Evolutionary conservation across 1,140 invertebrate species (phyloP).

Genomic region (Drosophila funebris): DNA sequence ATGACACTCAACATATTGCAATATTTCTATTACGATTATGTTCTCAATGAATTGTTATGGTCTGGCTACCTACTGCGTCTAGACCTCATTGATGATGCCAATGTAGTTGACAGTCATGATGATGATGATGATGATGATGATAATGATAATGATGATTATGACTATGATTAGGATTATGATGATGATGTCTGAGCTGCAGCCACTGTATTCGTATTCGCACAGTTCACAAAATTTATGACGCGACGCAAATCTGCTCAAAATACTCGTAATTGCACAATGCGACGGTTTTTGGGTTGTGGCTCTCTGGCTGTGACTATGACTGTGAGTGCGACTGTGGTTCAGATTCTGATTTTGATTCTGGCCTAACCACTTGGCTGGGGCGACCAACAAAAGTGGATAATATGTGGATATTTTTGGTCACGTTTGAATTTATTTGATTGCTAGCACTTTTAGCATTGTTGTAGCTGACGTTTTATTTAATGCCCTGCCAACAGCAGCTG

Average conservation of each 20-base stretch:
- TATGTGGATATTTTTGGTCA: slow-evolving; percentile 83
- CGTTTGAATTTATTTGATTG: slow-evolving; percentile 83
- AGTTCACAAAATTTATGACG: slow-evolving; percentile 63
- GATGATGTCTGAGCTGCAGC: slow-evolving; percentile 64
- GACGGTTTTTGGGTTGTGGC: background rate
- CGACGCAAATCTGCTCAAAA: slow-evolving; percentile 75
- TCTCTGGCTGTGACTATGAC: background rate
- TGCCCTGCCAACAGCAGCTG: slow-evolving; percentile 69
- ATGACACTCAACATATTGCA: slow-evolving; percentile 24
- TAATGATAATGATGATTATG: slow-evolving; percentile 57
- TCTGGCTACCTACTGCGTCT: slow-evolving; percentile 25
- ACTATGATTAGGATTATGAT: too few species aligned
- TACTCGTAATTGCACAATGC: slow-evolving; percentile 45
- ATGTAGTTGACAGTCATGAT: slow-evolving; percentile 16
- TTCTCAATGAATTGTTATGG: slow-evolving; percentile 36
- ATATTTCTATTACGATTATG: slow-evolving; percentile 61
- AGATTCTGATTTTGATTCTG: background rate
- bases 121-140: slow-evolving; percentile 42
- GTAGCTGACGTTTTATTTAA: slow-evolving; percentile 80
- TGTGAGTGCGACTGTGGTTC: background rate
- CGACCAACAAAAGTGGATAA: slow-evolving; percentile 68
- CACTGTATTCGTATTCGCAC: slow-evolving; percentile 28
- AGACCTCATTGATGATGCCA: slow-evolving; percentile 14
- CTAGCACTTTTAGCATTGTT: slow-evolving; percentile 81
- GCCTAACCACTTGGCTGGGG: slow-evolving; percentile 22